Percentiles rank a stretch among this genome's conserved stretches.
Evolutionary conservation across 53 echinoderm and acorn worm species (phyloP).

Genomic region (Arbacia lixula): DNA sequence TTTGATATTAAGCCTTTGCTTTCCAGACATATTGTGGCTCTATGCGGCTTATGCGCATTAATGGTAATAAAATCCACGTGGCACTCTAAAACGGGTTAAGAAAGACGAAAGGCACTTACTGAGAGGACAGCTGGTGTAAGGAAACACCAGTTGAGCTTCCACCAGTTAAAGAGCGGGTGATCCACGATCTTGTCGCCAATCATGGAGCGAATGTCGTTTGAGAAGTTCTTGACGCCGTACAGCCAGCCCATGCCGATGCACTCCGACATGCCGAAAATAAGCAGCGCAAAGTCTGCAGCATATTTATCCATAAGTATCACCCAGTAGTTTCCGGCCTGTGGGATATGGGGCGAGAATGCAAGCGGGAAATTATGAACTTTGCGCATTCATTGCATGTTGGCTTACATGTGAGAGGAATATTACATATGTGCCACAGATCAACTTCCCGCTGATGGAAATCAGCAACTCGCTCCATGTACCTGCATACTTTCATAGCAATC

Average conservation of each 20-base stretch:
- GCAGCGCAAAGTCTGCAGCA: constrained; percentile 92
- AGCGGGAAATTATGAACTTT: not conserved
- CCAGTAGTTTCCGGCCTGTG: constrained; percentile 97
- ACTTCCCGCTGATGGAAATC: no score
- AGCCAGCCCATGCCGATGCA: constrained; percentile 90
- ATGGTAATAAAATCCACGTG: no score
- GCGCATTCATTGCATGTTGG: no score
- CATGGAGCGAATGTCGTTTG: constrained; percentile 96
- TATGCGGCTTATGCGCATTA: no score
- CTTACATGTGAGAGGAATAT: no score
- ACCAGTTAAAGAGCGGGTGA: constrained; percentile 84
- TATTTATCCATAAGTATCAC: constrained; percentile 95
- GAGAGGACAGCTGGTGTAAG: constrained; percentile 94
- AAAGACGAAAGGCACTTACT: constrained; percentile 65
- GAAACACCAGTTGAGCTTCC: constrained; percentile 96
- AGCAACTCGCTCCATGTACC: no score
- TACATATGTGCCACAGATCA: no score
- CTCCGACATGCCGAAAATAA: constrained; percentile 91
- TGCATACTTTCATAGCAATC: no score
- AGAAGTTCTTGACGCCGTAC: constrained; percentile 84
- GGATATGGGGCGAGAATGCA: not conserved
- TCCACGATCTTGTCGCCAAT: constrained; percentile 85
- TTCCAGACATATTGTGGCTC: no score
- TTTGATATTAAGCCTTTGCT: no score
- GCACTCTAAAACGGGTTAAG: no score